A percentile compares a stretch with the other conserved stretches of the same genome.
phyloP scores from a whole-genome alignment of 2,888 invertebrate genomes.

The Periphyllus acericola region DNA sequence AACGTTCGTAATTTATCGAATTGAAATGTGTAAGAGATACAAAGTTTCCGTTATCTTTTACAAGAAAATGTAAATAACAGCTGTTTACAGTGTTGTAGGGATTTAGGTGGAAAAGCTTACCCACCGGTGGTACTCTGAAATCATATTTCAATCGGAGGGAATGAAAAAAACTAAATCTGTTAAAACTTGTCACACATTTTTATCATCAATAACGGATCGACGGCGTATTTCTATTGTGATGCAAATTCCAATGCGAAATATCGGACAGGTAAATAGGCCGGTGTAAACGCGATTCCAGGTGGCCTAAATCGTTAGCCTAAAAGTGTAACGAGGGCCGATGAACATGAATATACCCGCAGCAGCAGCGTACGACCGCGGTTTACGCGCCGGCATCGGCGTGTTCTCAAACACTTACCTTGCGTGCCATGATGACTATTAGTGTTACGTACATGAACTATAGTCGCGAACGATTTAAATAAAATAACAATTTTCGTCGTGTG shows the following conservation, averaged over 20 bases:
- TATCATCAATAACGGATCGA: background rate
- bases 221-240: background rate
- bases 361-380: background rate
- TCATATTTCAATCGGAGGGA: no score
- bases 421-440: no score
- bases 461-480: constrained; percentile 14
- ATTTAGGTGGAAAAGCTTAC: no score
- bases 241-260: background rate
- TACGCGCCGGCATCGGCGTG: no score
- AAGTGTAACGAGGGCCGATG: background rate
- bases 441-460: background rate
- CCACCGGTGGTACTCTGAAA: no score
- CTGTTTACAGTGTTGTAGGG: background rate
- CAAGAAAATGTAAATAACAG: background rate
- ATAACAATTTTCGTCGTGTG: constrained; percentile 20
- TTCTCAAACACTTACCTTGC: no score
- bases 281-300: background rate
- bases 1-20: background rate
- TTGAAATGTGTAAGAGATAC: background rate
- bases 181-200: background rate
- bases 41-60: background rate
- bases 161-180: background rate
- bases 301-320: background rate
- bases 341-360: no score
- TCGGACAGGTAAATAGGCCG: background rate